phyloP scores from a whole-genome alignment of 1,140 invertebrate genomes.

The Popillia japonica region DNA sequence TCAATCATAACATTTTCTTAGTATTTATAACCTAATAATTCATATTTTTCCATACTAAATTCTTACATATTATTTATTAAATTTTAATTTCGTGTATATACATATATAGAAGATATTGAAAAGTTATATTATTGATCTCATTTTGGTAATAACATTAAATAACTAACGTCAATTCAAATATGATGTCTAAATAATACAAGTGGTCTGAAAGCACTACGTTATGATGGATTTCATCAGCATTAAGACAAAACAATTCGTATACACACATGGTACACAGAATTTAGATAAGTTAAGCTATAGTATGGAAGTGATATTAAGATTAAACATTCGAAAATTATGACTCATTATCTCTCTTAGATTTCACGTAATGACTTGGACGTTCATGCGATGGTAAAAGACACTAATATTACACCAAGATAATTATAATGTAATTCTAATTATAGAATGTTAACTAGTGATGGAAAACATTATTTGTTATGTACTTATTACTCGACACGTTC shows the following conservation, averaged over 20 bases:
- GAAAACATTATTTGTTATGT: no score
- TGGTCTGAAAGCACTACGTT: background rate
- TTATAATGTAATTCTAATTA: no score
- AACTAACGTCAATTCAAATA: slow-evolving; percentile 29
- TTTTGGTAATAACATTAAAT: slow-evolving; percentile 18
- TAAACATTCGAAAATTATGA: no score
- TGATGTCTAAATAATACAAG: background rate
- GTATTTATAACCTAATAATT: background rate
- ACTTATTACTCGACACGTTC: no score
- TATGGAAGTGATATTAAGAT: no score
- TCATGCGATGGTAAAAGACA: no score
- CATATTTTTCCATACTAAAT: slow-evolving; percentile 5
- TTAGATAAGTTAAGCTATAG: no score
- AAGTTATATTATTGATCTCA: slow-evolving; percentile 29
- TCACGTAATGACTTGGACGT: no score
- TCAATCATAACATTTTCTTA: slow-evolving; percentile 17
- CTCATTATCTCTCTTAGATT: no score
- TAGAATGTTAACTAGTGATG: no score
- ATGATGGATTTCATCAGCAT: background rate
- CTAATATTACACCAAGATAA: no score
- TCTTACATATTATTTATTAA: slow-evolving; percentile 2
- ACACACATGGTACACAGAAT: no score
- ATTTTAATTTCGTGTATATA: background rate
- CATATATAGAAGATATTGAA: slow-evolving; percentile 31
- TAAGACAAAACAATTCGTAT: background rate